Evolutionary conservation across 1,140 invertebrate genomes (phyloP), one percentile per base, ranked within the genome.

Genomic region (Drosophila micromelanica): DNA sequence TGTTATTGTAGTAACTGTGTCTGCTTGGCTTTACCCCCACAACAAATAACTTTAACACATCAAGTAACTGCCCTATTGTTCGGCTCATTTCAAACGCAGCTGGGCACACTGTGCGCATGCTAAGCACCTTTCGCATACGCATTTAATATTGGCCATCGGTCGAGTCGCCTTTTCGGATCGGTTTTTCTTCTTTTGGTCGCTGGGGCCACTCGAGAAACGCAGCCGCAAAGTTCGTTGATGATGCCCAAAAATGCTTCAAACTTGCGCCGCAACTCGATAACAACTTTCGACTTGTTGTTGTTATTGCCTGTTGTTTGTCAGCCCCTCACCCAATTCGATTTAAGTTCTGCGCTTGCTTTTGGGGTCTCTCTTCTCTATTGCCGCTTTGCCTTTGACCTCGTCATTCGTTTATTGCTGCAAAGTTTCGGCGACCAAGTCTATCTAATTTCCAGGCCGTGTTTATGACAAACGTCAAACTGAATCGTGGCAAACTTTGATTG

Each of bases 261-360:
- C 69, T 67, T 72, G 37, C 23, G 52, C 38, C 23, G 20, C 54
- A 72, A 67, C 69, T 67, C 49, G 62, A 72, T 59, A 72, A 59
- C 46, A 67, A 72, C 52, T 71, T 71, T 71, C 15, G 40, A 35
- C 27, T 52, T 52, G 40, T 42, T 76, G 38, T 43, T 61, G 5
- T 55, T 65, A 15, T 45, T 65, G 56, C 46, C 56, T 65, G 51
- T 59, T 64, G 13, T 55, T 20, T 35, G 4, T 32, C 32, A 40
- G 40, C n/a, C 45, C 32, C 45, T 3, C 20, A 59, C 45, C 20
- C 20, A 59, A 78, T 82, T 84, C 76, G 75, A 82, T 84, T 82
- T 78, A 78, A 81, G 78, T 80, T 80, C 17, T 7, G 40, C 9
- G 23, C 55, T 67, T 8, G 48, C 38, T 48, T 56, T 54, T 23